Percentiles rank a stretch among this genome's conserved stretches.
phyloP scores from a whole-genome alignment of 2,113 vertebrate genomes.

The Abramis brama region DNA sequence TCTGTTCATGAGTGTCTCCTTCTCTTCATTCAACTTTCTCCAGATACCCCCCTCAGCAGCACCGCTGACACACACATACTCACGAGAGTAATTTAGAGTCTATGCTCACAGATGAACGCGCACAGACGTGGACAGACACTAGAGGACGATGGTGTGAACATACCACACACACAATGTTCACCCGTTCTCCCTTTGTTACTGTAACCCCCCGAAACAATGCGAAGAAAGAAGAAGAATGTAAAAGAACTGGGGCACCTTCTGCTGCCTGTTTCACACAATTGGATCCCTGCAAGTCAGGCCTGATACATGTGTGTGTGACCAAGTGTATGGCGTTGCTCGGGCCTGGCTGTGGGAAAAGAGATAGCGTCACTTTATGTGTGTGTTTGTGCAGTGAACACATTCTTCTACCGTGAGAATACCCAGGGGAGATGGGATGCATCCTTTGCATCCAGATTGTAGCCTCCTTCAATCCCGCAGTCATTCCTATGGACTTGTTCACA shows the following conservation, averaged over 20 bases:
- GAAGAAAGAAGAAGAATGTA: conserved; percentile 66
- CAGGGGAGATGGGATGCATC: conserved; percentile 63
- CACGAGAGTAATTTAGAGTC: conserved; percentile 16
- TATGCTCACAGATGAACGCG: background rate
- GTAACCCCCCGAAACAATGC: conserved; percentile 68
- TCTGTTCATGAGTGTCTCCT: conserved; percentile 79
- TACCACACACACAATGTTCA: conserved; percentile 64
- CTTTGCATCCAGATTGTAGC: conserved; percentile 29
- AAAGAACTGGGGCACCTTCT: conserved; percentile 80
- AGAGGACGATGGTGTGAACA: conserved; percentile 59
- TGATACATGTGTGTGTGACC: conserved; percentile 51
- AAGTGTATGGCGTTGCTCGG: conserved; percentile 6
- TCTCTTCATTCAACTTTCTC: conserved; percentile 77
- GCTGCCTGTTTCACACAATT: conserved; percentile 67
- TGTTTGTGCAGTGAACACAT: conserved; percentile 67
- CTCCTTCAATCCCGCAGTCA: conserved; percentile 7
- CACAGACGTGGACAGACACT: conserved; percentile 36
- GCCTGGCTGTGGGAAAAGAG: conserved; percentile 39
- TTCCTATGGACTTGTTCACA: conserved; percentile 36
- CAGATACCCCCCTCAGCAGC: conserved; percentile 63
- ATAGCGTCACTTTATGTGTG: conserved; percentile 43
- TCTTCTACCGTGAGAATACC: conserved; percentile 72
- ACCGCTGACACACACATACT: background rate
- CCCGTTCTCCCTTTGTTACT: conserved; percentile 63
- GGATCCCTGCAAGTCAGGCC: conserved; percentile 70